Evolutionary conservation across 2,797 vertebrate species (phyloP), one percentile per base, ranked within the genome.

Genomic region (Emydoidea blandingii): DNA sequence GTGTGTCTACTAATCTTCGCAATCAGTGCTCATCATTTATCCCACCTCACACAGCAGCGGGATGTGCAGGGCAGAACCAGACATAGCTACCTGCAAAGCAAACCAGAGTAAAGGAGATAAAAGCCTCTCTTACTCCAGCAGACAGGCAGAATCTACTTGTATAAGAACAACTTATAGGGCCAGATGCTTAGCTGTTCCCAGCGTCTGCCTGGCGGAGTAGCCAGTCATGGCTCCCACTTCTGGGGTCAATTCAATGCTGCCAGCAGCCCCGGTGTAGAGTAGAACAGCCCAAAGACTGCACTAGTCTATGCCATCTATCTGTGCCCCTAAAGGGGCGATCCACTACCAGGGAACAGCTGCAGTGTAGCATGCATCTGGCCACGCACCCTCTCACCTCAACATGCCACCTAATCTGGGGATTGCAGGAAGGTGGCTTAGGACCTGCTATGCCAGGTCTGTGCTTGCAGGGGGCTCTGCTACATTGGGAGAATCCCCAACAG

Each of bases 271-370:
- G 3, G 3, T 8, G 14, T 76, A 78, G 12, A 31, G 29, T 29
- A 78, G 44, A 78, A 78, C 25, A 49, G 44, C 74, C 4, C 34
- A 50, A 44, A 23, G 16, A 86, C 44, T 56, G 21, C 12, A 12
- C 14, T 0, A 23, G 44, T 37, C 0, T 15, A 37, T n/a, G 25
- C 21, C 56, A n/a, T 6, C 29, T 84, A n/a, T n/a, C 50, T 78
- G 62, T 41, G n/a, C 9, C 16, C 18, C n/a, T 41, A 72, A 37
- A 47, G 74, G 37, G 14, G 41, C 2, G 41, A 76, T 68, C 23
- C 41, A 44, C 41, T 27, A 72, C 18, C 52, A 53, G 3, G 1
- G 18, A 85, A 14, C 34, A 72, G n/a, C 78, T 34, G 16, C 31
- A 52, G 12, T 0, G 81, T 54, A 83, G 31, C 29, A 59, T 59